Conservation (phyloP, 1,140 invertebrate genomes). For the Philaenus spumarius region DNA sequence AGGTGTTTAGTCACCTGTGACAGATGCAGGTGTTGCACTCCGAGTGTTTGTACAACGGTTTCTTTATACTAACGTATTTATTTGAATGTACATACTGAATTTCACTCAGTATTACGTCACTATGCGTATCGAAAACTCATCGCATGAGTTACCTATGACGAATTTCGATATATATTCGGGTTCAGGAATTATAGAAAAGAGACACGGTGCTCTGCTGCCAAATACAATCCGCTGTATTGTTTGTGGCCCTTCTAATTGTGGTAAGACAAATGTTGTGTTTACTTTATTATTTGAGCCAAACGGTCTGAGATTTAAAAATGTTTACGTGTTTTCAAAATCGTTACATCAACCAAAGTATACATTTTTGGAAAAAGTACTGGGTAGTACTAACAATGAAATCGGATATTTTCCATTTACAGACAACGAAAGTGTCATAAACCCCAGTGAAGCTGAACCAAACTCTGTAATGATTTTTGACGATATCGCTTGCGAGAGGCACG, state of each 20-base stretch:
- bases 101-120: no score
- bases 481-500: slow-evolving; percentile 37
- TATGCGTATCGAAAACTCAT: slow-evolving; percentile 13
- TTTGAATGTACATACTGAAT: neutral
- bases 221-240: slow-evolving; percentile 31
- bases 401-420: slow-evolving; percentile 30
- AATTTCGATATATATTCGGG: slow-evolving; percentile 11
- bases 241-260: slow-evolving; percentile 32
- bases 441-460: slow-evolving; percentile 30
- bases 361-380: slow-evolving; percentile 30
- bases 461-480: slow-evolving; percentile 39
- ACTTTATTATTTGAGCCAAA: slow-evolving; percentile 31
- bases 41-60: no score
- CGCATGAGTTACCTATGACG: neutral
- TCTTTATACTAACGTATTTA: no score
- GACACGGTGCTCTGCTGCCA: slow-evolving; percentile 24
- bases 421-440: slow-evolving; percentile 30
- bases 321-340: slow-evolving; percentile 39
- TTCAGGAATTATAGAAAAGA: neutral
- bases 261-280: slow-evolving; percentile 38
- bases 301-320: slow-evolving; percentile 37
- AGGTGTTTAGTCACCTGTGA: no score
- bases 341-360: slow-evolving; percentile 35
- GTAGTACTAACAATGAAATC: no score
- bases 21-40: no score